Evolutionary conservation across 2,113 vertebrate species (phyloP).

Genomic region (Carassius carassius): DNA sequence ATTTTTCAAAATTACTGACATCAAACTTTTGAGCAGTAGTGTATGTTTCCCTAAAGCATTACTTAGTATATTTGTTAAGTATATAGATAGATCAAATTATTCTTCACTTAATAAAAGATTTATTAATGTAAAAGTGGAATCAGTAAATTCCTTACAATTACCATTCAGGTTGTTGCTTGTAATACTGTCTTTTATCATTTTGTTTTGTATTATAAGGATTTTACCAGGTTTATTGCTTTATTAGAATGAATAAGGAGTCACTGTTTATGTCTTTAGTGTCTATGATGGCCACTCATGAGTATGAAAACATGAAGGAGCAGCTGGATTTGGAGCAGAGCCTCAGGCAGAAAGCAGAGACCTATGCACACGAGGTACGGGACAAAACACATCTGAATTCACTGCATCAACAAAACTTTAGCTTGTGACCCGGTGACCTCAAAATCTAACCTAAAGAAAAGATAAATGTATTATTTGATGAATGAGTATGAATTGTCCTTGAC

Average conservation of each 20-base stretch:
- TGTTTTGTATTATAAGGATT: not conserved
- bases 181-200: not conserved
- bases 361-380: conserved; percentile 75
- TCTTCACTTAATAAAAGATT: not conserved
- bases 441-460: not conserved
- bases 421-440: conserved; percentile 52
- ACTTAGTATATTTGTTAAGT: not conserved
- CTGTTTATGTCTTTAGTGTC: conserved; percentile 69
- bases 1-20: not conserved
- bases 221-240: not conserved
- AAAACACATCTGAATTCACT: conserved; percentile 5
- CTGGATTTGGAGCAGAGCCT: conserved; percentile 79
- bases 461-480: not conserved
- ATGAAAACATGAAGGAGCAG: conserved; percentile 76
- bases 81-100: not conserved
- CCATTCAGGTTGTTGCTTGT: not conserved
- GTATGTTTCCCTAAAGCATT: not conserved
- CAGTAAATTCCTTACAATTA: not conserved
- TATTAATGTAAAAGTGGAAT: not conserved
- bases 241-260: not conserved
- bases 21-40: not conserved
- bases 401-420: not conserved
- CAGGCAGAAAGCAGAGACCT: conserved; percentile 76
- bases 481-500: not conserved
- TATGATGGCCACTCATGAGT: conserved; percentile 78